phyloP scores from a whole-genome alignment of 2,888 invertebrate species.

The Drosophila nigricruria region DNA sequence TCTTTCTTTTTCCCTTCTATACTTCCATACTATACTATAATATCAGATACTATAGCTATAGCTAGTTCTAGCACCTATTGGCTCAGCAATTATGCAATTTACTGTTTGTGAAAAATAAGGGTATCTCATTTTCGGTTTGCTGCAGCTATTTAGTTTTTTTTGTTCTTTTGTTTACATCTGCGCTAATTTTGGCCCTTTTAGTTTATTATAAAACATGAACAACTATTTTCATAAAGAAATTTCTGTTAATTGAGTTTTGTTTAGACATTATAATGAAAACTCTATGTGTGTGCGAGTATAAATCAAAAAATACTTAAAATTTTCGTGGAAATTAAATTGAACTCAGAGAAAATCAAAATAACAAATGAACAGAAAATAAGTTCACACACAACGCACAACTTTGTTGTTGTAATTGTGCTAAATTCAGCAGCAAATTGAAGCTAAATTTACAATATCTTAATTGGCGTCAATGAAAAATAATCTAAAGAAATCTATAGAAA shows the following conservation, averaged over 20 bases:
- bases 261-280: neutral
- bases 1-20: too few species aligned
- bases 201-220: constrained; percentile 55
- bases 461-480: constrained; percentile 45
- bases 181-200: constrained; percentile 43
- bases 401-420: constrained; percentile 26
- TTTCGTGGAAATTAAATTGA: constrained; percentile 25
- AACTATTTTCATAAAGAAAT: constrained; percentile 50
- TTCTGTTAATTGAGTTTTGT: neutral
- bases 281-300: constrained; percentile 6
- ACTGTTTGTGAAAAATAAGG: too few species aligned
- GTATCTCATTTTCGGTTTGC: neutral
- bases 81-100: neutral
- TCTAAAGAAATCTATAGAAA: constrained; percentile 31
- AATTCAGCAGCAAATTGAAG: constrained; percentile 41
- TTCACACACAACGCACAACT: constrained; percentile 1
- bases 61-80: neutral
- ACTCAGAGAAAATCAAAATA: constrained; percentile 16
- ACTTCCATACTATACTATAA: too few species aligned
- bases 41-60: neutral
- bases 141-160: neutral
- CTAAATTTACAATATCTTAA: constrained; percentile 51
- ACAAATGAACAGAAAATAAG: constrained; percentile 2
- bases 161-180: constrained; percentile 51
- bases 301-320: constrained; percentile 9